Evolutionary conservation across 1,140 invertebrate species (phyloP).

Genomic region (Acyrthosiphon pisum): DNA sequence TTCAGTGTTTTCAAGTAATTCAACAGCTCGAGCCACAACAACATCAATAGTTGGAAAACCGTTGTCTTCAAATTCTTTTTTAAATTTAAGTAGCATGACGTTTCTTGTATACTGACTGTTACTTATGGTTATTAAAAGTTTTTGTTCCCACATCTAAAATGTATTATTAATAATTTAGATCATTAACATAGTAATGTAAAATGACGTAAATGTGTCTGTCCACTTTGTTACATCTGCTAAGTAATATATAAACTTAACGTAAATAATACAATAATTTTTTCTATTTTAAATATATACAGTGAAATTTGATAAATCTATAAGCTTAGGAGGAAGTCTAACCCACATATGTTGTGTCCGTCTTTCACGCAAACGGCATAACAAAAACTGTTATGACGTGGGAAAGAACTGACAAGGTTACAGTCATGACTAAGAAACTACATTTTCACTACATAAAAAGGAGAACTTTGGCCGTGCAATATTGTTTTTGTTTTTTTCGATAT

Average conservation of each 20-base stretch:
- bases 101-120: conserved; percentile 87
- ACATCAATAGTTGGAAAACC: conserved; percentile 77
- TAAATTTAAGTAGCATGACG: conserved; percentile 71
- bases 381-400: too few species aligned
- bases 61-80: conserved; percentile 69
- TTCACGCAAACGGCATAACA: too few species aligned
- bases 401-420: too few species aligned
- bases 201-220: background rate
- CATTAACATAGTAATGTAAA: background rate
- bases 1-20: conserved; percentile 72
- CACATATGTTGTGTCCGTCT: too few species aligned
- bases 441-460: too few species aligned
- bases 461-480: too few species aligned
- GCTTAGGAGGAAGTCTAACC: too few species aligned
- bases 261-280: too few species aligned
- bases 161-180: background rate
- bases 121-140: conserved; percentile 84
- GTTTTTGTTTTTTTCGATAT: too few species aligned
- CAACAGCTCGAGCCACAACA: conserved; percentile 68
- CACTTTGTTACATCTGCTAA: background rate
- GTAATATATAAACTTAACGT: background rate
- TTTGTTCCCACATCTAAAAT: conserved; percentile 76
- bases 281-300: too few species aligned
- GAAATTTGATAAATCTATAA: too few species aligned
- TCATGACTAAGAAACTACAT: too few species aligned